These are phyloP conservation scores for Drosophila pachea DNA, from an alignment of 1,140 invertebrate species.

Conservation along the genomic window DNA sequence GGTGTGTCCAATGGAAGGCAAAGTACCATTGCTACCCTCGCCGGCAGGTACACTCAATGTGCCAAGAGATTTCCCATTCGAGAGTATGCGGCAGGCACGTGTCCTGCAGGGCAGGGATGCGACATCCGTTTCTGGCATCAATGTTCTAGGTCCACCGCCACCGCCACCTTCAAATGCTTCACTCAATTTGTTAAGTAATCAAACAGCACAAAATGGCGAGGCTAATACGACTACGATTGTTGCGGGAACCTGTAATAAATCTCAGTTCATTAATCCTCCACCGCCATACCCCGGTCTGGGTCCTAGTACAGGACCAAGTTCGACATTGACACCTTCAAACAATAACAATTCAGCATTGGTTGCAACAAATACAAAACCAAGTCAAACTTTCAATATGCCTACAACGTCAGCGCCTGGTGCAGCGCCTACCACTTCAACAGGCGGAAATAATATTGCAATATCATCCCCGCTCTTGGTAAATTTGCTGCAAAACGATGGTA, in stretches of 20 bases:
- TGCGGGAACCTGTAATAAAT: slow-evolving; percentile 54
- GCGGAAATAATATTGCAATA: slow-evolving; percentile 79
- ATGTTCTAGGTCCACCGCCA: slow-evolving; percentile 48
- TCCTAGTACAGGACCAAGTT: slow-evolving; percentile 35
- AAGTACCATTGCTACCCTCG: slow-evolving; percentile 81
- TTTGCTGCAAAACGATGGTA: slow-evolving; percentile 91
- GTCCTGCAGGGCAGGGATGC: slow-evolving; percentile 81
- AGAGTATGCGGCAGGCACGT: slow-evolving; percentile 92
- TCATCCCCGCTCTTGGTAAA: slow-evolving; percentile 95
- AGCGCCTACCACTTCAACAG: slow-evolving; percentile 65
- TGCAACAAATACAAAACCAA: slow-evolving; percentile 45
- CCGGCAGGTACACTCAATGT: slow-evolving; percentile 50
- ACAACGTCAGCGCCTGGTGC: slow-evolving; percentile 78
- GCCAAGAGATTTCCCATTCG: slow-evolving; percentile 86
- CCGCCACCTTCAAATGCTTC: slow-evolving; percentile 66
- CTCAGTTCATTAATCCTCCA: slow-evolving; percentile 78
- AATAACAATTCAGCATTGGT: slow-evolving; percentile 40
- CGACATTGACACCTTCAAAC: slow-evolving; percentile 32
- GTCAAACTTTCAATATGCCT: slow-evolving; percentile 49
- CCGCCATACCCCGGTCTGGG: slow-evolving; percentile 80
- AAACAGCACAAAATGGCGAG: slow-evolving; percentile 57
- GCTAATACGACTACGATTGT: slow-evolving; percentile 37
- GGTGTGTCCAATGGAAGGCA: slow-evolving; percentile 88
- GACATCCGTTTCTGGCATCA: slow-evolving; percentile 20
- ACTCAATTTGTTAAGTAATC: slow-evolving; percentile 68